Evolutionary conservation across 1,140 invertebrate genomes (phyloP), one percentile per base, ranked within the genome.

Genomic region (Tribolium madens): DNA sequence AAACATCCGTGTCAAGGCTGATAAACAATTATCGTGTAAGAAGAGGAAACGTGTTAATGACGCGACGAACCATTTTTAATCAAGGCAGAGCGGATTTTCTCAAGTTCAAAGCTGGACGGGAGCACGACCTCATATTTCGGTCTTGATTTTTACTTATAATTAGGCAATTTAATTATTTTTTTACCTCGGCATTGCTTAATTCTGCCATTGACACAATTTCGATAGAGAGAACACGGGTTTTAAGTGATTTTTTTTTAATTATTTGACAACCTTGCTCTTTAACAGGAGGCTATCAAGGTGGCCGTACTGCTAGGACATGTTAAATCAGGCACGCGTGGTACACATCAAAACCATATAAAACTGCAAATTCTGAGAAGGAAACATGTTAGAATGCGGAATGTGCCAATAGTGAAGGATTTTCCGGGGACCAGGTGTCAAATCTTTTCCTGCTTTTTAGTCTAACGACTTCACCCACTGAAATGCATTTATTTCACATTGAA

Each of bases 191-290:
- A 15, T 60, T 60, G 13, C 53, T 10, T 13, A 18, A 60, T 21
- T 26, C 21, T 12, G 57, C 21, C 57, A 64, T 64, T 64, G 57
- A 64, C 57, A 64, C 57, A 14, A 64, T 64, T 64, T 26, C 10
- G n/a, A n/a, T n/a, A n/a, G n/a, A n/a, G n/a, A n/a, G n/a, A n/a
- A n/a, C n/a, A n/a, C n/a, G 21, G 31, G 21, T n/a, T 18, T 31
- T n/a, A 64, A 64, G 26, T 64, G 26, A 64, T 1, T 33, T 33
- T 33, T 60, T 18, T 64, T 13, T 64, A 33, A 64, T 64, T 33
- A 57, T 64, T 64, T 64, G 21, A 33, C 13, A 64, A 33, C 57
- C 57, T 64, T 64, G 57, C 21, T 64, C 57, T 64, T 15, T 50
- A 50, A 2, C 6, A 17, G 48, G 15, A 7, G 36, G 36, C 36